These are phyloP conservation scores for Crotalus horridus DNA, from an alignment of 2,113 vertebrate species.

Conservation along the genomic window DNA sequence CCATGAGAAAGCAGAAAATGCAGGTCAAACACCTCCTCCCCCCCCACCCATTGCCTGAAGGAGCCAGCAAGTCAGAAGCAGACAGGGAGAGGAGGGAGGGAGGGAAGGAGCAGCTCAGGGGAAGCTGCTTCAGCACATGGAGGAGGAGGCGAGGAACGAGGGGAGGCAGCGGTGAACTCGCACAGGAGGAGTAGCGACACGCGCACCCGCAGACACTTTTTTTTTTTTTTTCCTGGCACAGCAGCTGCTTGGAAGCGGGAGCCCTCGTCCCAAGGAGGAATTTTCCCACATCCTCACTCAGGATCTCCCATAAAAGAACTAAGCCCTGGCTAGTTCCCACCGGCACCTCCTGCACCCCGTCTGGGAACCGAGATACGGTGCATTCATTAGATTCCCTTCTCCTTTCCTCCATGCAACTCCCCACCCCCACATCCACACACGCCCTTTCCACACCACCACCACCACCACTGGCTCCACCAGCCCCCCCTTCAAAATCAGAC, in stretches of 20 bases:
- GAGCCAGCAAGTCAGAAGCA: conserved; percentile 15
- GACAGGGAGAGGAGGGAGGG: background rate
- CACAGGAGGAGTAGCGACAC: background rate
- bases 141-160: conserved; percentile 9
- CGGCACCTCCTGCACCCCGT: background rate
- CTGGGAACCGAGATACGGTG: background rate
- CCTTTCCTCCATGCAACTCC: background rate
- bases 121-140: conserved; percentile 43
- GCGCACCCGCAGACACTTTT: conserved; percentile 12
- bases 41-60: conserved; percentile 37
- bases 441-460: background rate
- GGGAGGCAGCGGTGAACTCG: conserved; percentile 17
- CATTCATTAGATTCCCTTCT: background rate
- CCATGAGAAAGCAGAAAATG: conserved; percentile 80
- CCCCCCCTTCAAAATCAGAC: background rate
- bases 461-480: no score
- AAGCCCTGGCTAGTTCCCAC: background rate
- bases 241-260: conserved; percentile 19
- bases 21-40: conserved; percentile 67
- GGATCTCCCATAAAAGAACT: background rate
- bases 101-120: conserved; percentile 29
- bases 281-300: conserved; percentile 37
- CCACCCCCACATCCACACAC: background rate
- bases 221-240: background rate
- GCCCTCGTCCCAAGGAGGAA: conserved; percentile 39